phyloP scores from a whole-genome alignment of 2,888 invertebrate species.

The Epirrhoe alternata region DNA sequence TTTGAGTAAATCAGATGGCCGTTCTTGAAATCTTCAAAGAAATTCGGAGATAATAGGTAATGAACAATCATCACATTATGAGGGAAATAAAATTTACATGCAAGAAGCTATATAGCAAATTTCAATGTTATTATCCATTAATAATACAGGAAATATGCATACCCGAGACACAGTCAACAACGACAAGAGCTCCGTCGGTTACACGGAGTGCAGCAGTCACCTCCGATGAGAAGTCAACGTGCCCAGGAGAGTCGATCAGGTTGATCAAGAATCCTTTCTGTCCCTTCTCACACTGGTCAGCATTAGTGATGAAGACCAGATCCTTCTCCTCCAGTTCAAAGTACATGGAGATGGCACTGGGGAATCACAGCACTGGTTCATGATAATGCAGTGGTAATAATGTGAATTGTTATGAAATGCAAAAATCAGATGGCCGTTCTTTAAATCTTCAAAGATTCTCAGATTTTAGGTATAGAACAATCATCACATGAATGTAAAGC shows the following conservation, averaged over 20 bases:
- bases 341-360: slow-evolving; percentile 99
- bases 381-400: not conserved
- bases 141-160: slow-evolving; percentile 58
- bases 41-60: slow-evolving; percentile 32
- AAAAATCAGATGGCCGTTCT: slow-evolving; percentile 85
- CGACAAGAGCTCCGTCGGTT: slow-evolving; percentile 99
- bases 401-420: not conserved
- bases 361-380: slow-evolving; percentile 32
- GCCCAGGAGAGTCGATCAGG: slow-evolving; percentile 99
- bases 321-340: slow-evolving; percentile 98
- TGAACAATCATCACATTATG: slow-evolving; percentile 33
- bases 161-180: slow-evolving; percentile 99
- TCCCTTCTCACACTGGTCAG: slow-evolving; percentile 95
- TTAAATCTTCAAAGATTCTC: slow-evolving; percentile 75
- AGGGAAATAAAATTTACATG: too few relatives aligned
- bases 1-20: slow-evolving; percentile 25
- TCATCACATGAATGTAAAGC: slow-evolving; percentile 70
- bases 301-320: slow-evolving; percentile 95
- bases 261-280: slow-evolving; percentile 99
- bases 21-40: slow-evolving; percentile 33
- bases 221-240: slow-evolving; percentile 99
- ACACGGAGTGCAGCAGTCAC: slow-evolving; percentile 99
- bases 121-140: not conserved
- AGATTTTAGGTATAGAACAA: slow-evolving; percentile 82
- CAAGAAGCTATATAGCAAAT: not conserved